Conservation (phyloP, 2,888 invertebrate genomes). For the Hirtodrosophila trivittata region DNA sequence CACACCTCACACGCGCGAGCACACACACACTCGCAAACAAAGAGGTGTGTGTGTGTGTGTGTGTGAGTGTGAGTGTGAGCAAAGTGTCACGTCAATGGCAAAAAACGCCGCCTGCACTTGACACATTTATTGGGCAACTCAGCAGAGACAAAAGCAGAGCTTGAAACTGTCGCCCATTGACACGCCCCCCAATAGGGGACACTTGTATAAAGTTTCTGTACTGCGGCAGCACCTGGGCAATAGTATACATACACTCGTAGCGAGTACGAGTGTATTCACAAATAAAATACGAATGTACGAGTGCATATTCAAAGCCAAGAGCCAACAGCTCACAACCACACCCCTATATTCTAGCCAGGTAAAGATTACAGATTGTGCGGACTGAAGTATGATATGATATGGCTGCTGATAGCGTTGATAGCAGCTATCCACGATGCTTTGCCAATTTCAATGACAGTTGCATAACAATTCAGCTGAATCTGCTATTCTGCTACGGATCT, state of each 20-base stretch:
- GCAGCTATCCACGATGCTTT: conserved; percentile 1
- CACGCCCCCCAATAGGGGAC: conserved; percentile 38
- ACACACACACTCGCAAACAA: conserved; percentile 12
- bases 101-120: conserved; percentile 73
- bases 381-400: not conserved
- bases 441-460: conserved; percentile 20
- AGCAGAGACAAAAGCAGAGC: conserved; percentile 70
- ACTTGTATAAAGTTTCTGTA: conserved; percentile 40
- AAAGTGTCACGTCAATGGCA: conserved; percentile 73
- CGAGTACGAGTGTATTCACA: conserved; percentile 1
- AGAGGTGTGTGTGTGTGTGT: conserved; percentile 9
- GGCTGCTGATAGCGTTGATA: conserved; percentile 34
- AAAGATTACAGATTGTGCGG: too few species aligned
- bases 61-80: conserved; percentile 31
- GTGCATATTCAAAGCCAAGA: not conserved
- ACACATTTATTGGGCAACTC: conserved; percentile 76
- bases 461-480: conserved; percentile 12
- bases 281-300: not conserved
- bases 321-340: not conserved
- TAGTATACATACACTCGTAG: conserved; percentile 26
- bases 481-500: not conserved
- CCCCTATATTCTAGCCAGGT: not conserved
- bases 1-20: conserved; percentile 12
- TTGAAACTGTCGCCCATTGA: conserved; percentile 59
- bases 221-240: conserved; percentile 35